Conservation (phyloP, 37 sponge, comb jelly and placozoan species). For the Lycopodina hypogea region DNA sequence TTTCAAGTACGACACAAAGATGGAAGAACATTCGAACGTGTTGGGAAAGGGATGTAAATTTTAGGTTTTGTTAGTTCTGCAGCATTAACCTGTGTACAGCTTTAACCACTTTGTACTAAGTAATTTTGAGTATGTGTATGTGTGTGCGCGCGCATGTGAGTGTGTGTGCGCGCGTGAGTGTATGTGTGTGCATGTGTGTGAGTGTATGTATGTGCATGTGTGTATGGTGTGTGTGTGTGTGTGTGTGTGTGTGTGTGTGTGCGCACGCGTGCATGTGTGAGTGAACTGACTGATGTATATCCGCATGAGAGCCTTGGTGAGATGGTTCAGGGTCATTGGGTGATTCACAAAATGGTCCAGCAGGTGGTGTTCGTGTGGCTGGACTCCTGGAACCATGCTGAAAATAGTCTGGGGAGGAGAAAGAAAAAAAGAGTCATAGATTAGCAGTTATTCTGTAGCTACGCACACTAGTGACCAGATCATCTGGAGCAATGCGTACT, state of each 20-base stretch:
- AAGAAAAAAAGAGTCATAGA: background rate
- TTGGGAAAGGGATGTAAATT: too few relatives aligned
- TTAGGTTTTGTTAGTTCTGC: too few relatives aligned
- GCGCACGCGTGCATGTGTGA: too few relatives aligned
- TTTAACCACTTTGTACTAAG: background rate
- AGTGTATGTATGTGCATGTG: too few relatives aligned
- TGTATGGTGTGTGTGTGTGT: too few relatives aligned
- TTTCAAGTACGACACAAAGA: too few relatives aligned
- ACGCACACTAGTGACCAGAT: background rate
- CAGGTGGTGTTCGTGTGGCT: conserved; percentile 24
- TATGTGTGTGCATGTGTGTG: too few relatives aligned
- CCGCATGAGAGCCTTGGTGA: conserved; percentile 64
- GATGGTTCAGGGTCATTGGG: conserved; percentile 26
- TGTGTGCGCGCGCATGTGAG: background rate
- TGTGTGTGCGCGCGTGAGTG: too few relatives aligned
- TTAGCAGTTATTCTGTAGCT: background rate
- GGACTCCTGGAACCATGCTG: conserved; percentile 56
- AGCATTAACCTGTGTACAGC: too few relatives aligned
- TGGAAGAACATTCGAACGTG: too few relatives aligned
- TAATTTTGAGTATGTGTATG: background rate
- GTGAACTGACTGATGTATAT: conserved; percentile 57
- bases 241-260: too few relatives aligned
- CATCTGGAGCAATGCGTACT: too few relatives aligned
- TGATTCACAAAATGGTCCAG: conserved; percentile 47
- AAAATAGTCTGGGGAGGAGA: conserved; percentile 49